Base-by-base conservation (phyloP, 2,888 invertebrate species). In the Morpho achilles region DNA sequence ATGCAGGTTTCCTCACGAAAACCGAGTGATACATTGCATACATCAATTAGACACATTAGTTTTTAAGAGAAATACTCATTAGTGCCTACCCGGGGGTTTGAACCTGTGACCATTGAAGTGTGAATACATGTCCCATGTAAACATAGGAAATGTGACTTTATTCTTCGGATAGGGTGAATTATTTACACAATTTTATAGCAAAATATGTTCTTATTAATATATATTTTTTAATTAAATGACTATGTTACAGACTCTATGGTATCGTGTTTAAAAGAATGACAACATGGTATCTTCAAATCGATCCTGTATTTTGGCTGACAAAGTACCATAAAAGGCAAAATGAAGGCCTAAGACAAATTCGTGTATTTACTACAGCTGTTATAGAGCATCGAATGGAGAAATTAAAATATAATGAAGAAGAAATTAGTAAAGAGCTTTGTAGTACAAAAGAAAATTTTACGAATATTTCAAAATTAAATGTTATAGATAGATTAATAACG, bases 261-360 rank as follows among this genome's bases (percentile, higher is more conserved):
- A 59, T 76, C 44, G 60, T 78, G 0, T 87, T 86, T 63, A 66
- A 75, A 8, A 75, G 87, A 62, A 88, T 88, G 86, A 84, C 82
- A 0, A 81, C 75, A 64, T 88, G 87, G 87, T 85, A 84, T 57
- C 70, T 83, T 1, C 87, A 88, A 69, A 78, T 87, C 8, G 74
- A 82, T 8, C 83, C 82, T 0, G 53, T 84, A 0, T 88, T 76
- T 63, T 75, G 82, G 78, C 10, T 82, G 40, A 74, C 77, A 0
- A 62, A 64, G 0, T 66, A 65, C 5, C 64, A 75, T 44, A 53
- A 55, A 40, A 2, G 22, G 0, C 69, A 73, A 16, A 77, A 74
- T 45, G 51, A 61, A 0, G 80, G 75, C 50, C 10, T 65, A 0
- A 62, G 63, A 40, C 67, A 67, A 4, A 64, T 73, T 2, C 50